Evolutionary conservation across 2,113 vertebrate species (phyloP).

Genomic region (Corythaixoides concolor): DNA sequence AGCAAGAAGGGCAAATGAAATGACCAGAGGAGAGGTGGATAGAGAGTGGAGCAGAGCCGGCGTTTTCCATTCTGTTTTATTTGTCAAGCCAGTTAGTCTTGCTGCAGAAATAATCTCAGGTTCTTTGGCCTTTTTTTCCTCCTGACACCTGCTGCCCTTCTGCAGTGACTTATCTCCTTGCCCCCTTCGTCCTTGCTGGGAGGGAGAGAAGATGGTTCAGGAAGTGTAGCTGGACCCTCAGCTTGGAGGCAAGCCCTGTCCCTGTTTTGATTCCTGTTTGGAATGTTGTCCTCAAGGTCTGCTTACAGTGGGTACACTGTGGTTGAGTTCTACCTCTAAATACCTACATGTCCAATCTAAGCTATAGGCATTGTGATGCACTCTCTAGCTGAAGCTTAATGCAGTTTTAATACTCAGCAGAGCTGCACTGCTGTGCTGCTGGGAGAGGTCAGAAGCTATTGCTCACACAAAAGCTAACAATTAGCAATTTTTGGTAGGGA

Average conservation of each 20-base stretch:
- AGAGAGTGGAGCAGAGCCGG: not conserved
- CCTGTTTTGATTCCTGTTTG: not conserved
- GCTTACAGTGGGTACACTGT: rapidly evolving
- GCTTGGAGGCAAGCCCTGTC: not conserved
- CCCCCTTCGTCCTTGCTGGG: not conserved
- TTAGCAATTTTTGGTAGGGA: conserved; percentile 2
- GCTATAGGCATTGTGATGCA: rapidly evolving
- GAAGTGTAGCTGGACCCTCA: not conserved
- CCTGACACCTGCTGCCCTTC: conserved; percentile 22
- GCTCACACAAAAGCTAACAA: not conserved
- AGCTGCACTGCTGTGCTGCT: not conserved
- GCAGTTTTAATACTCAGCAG: not conserved
- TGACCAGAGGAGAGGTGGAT: not conserved
- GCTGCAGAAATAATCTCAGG: conserved; percentile 41
- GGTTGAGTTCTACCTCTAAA: not conserved
- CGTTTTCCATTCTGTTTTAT: conserved; percentile 34
- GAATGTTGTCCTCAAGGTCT: not conserved
- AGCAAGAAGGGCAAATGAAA: conserved; percentile 35
- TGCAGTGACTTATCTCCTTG: not conserved
- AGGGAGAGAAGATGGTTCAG: not conserved
- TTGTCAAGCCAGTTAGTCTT: conserved; percentile 46
- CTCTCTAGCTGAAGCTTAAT: not conserved
- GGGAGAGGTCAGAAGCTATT: not conserved
- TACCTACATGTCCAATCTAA: not conserved
- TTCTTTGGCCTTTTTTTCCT: not conserved